Conservation (phyloP, 2,888 invertebrate genomes). For the Metalampra italica region DNA sequence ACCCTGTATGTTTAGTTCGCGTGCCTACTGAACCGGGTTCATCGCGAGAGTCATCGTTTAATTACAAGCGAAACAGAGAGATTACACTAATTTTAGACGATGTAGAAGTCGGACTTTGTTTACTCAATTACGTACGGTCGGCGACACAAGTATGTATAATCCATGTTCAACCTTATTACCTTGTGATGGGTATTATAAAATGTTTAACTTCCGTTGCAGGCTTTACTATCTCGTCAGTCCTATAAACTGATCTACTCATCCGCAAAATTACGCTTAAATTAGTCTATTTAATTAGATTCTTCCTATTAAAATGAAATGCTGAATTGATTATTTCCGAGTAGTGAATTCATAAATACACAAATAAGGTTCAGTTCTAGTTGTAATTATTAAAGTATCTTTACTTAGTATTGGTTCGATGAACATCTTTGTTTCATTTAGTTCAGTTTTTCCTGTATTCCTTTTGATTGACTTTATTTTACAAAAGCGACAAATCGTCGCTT, state of each 20-base stretch:
- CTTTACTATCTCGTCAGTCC: neutral
- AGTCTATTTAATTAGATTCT: neutral
- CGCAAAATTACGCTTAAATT: constrained; percentile 1
- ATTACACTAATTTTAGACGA: neutral
- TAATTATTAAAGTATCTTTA: no score
- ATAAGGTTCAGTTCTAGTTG: neutral
- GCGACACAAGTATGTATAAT: no score
- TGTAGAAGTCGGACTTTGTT: neutral
- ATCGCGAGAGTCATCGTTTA: constrained; percentile 2
- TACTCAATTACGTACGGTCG: neutral
- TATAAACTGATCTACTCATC: neutral
- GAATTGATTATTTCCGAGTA: neutral
- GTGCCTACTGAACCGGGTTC: constrained; percentile 1
- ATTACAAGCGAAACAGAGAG: constrained; percentile 1
- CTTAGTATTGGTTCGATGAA: no score
- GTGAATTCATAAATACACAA: neutral
- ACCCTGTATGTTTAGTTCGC: neutral
- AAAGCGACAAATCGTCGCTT: no score
- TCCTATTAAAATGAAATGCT: neutral
- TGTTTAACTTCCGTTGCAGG: no score
- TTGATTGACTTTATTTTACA: no score
- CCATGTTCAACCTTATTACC: no score
- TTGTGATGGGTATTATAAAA: no score
- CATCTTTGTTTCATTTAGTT: no score
- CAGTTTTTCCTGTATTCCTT: no score